phyloP scores from a whole-genome alignment of 1,140 invertebrate genomes.

The Pentalonia nigronervosa region DNA sequence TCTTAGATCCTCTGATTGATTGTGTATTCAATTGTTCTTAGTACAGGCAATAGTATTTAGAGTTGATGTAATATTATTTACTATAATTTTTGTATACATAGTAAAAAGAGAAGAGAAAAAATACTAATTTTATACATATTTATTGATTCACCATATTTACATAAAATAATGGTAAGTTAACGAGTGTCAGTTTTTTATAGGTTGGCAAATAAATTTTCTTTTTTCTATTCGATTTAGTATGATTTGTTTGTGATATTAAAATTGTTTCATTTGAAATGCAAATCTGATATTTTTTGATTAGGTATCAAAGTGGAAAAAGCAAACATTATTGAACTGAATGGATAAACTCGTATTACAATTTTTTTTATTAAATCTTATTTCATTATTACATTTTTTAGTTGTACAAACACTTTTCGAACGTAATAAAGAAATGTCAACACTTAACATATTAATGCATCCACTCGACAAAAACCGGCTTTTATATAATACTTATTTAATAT shows the following conservation, averaged over 20 bases:
- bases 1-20: no score
- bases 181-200: neutral
- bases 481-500: neutral
- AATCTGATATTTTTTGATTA: constrained; percentile 28
- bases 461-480: neutral
- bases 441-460: constrained; percentile 11
- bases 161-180: neutral
- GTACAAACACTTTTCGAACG: neutral
- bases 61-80: neutral
- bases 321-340: neutral
- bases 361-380: neutral
- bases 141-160: neutral
- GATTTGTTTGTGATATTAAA: neutral
- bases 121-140: neutral
- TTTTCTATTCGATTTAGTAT: neutral
- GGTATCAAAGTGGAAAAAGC: neutral
- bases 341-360: neutral
- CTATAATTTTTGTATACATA: neutral
- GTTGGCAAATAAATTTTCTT: neutral
- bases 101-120: neutral
- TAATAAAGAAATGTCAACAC: neutral
- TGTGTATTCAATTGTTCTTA: neutral
- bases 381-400: constrained; percentile 8
- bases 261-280: neutral
- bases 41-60: neutral